These are phyloP conservation scores for Aporrectodea caliginosa DNA, from an alignment of 1,140 invertebrate genomes.

Conservation along the genomic window DNA sequence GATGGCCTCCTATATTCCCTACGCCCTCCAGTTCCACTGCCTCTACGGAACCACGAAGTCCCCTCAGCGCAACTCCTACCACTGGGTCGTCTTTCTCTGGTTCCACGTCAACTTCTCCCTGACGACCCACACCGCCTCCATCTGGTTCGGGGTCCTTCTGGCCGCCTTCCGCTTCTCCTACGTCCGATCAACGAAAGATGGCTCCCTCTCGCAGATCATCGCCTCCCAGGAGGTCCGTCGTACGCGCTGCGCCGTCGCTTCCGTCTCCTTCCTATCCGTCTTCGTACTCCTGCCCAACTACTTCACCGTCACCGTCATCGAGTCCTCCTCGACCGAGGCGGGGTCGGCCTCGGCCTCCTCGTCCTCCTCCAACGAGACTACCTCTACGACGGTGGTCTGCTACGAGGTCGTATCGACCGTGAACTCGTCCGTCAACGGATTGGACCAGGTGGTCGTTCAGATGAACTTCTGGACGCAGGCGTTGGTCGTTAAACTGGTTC, in stretches of 20 bases:
- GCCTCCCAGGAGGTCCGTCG: neutral
- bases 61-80: constrained; percentile 23
- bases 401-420: neutral
- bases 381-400: too few relatives aligned
- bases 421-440: neutral
- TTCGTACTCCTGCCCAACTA: constrained; percentile 75
- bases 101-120: constrained; percentile 63
- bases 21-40: constrained; percentile 64
- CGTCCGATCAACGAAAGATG: neutral
- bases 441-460: neutral
- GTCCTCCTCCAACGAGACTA: too few relatives aligned
- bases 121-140: constrained; percentile 86
- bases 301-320: neutral
- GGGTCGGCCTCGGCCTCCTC: neutral
- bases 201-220: neutral
- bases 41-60: constrained; percentile 34
- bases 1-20: constrained; percentile 82
- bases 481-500: constrained; percentile 50
- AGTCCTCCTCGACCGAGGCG: neutral
- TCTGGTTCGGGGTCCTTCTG: constrained; percentile 83
- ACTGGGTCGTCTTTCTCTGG: constrained; percentile 47
- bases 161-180: constrained; percentile 67
- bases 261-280: constrained; percentile 68
- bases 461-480: constrained; percentile 46
- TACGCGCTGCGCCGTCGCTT: constrained; percentile 66